Base-by-base conservation (phyloP, 2,113 vertebrate genomes). In the Ciconia stormi region DNA sequence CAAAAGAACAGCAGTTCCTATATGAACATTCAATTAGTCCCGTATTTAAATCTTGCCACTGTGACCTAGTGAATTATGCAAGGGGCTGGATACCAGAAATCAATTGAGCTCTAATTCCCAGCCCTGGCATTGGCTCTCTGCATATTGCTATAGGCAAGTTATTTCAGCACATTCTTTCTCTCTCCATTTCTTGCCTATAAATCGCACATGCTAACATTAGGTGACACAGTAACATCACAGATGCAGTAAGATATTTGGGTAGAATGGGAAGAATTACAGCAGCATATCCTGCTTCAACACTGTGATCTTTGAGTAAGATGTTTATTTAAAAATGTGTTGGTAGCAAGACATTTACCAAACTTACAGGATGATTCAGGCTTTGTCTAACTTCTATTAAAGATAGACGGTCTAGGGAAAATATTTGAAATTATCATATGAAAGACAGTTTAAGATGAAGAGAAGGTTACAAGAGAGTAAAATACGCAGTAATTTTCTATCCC, bases 21-120 rank as follows among this genome's bases (percentile, higher is more conserved):
- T 92, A 71, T 65, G 90, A 92, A 82, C 94, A 95, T 91, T 87
- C 90, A 92, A 79, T 95, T 96, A 93, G 89, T 63, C 79, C 88
- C 74, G 40, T 82, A 70, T 88, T 95, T 91, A 96, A 97, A 90
- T 90, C 78, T 83, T 88, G 82, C 89, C 76, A 74, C 89, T 90
- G 42, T 87, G 94, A 91, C 89, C 94, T 82, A 36, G 91, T 88
- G 89, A 96, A 97, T 97, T 96, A 94, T 86, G 87, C 87, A 97
- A 62, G 79, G 91, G 42, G 38, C 74, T 93, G 87, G 84, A 70
- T 91, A 96, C 66, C 49, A 96, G 89, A 81, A 95, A 95, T 95
- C 95, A 72, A 21, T 23, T 83, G 89, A 94, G 89, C 47, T 94
- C 82, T 62, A 93, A 96, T 95, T 96, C 93, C 94, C 89, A 95